Conservation (phyloP, 2,113 vertebrate species). For the Burhinus oedicnemus region DNA sequence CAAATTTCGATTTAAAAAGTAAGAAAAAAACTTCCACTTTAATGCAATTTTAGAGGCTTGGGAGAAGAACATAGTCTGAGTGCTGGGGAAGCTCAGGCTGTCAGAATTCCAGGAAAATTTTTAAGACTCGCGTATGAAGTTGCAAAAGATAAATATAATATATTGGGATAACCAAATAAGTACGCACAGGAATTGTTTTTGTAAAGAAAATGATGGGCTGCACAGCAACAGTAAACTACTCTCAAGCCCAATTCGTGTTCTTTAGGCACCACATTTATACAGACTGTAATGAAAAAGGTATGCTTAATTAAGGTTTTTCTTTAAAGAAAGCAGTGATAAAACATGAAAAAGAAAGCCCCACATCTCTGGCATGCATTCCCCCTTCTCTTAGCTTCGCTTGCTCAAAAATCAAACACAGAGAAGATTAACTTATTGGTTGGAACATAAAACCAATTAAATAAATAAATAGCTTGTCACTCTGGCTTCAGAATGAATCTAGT, state of each 20-base stretch:
- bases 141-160: neutral
- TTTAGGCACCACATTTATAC: neutral
- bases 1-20: neutral
- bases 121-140: neutral
- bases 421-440: slow-evolving; percentile 3
- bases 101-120: slow-evolving; percentile 1
- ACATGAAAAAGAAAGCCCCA: neutral
- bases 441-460: slow-evolving; percentile 47
- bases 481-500: neutral
- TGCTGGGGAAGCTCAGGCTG: neutral
- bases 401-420: slow-evolving; percentile 16
- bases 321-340: neutral
- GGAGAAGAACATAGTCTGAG: neutral
- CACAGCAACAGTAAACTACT: neutral
- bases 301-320: neutral
- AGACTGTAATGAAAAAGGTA: neutral
- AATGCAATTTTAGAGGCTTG: neutral
- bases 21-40: neutral
- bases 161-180: neutral
- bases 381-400: neutral
- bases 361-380: neutral
- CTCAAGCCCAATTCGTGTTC: neutral
- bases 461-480: slow-evolving; percentile 34
- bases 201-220: neutral
- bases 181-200: neutral